Percentiles rank a stretch among this genome's conserved stretches.
These are phyloP conservation scores for Odontamblyopus lacepedii DNA, from an alignment of 2,797 vertebrate genomes.

Conservation along the genomic window DNA sequence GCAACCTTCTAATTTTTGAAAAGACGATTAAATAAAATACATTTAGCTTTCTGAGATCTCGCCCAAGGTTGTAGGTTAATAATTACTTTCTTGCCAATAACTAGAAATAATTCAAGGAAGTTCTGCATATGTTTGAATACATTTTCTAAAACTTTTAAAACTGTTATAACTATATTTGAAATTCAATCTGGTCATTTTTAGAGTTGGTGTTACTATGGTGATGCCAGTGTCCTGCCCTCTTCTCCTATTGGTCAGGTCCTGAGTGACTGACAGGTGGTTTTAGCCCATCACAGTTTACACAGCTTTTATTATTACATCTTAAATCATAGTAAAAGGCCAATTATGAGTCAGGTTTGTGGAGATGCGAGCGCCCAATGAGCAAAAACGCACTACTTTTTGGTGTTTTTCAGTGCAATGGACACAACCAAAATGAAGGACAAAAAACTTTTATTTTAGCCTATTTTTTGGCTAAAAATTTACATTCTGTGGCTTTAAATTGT, in stretches of 20 bases:
- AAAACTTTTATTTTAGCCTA: too few relatives aligned
- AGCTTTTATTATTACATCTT: too few relatives aligned
- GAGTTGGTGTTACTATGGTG: neutral
- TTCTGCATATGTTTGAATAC: too few relatives aligned
- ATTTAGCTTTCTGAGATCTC: conserved; percentile 32
- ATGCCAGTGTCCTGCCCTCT: neutral
- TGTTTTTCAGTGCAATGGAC: too few relatives aligned
- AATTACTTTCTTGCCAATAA: conserved; percentile 16
- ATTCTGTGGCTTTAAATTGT: too few relatives aligned
- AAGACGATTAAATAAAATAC: conserved; percentile 40
- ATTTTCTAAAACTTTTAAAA: neutral
- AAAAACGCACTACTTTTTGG: too few relatives aligned
- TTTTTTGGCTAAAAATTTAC: too few relatives aligned
- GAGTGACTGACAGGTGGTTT: neutral
- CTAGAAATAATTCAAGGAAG: too few relatives aligned
- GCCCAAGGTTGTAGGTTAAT: conserved; percentile 57
- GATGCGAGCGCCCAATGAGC: too few relatives aligned
- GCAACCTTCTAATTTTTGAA: conserved; percentile 14
- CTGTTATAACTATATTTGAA: neutral
- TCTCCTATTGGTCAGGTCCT: neutral
- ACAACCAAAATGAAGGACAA: too few relatives aligned
- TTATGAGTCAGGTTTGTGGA: too few relatives aligned
- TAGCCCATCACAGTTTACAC: neutral
- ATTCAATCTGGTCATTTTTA: neutral
- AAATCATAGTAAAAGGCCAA: too few relatives aligned